Percentiles rank a stretch among this genome's conserved stretches.
These are phyloP conservation scores for Cervus canadensis DNA, from an alignment of 2,113 vertebrate genomes.

Conservation along the genomic window DNA sequence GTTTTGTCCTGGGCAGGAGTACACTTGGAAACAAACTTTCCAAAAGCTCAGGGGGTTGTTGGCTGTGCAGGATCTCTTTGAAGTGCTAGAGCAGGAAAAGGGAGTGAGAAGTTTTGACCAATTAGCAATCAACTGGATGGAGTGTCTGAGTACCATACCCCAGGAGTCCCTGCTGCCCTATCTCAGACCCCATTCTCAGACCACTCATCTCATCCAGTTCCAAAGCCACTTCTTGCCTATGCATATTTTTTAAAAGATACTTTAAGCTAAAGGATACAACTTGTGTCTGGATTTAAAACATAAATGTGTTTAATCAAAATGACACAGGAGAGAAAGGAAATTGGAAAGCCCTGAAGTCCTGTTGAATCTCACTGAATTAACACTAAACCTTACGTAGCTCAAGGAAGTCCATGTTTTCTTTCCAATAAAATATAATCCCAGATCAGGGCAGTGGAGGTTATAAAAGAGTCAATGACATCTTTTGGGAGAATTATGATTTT, in stretches of 20 bases:
- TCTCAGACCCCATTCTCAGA: not conserved
- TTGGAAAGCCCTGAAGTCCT: not conserved
- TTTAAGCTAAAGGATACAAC: not conserved
- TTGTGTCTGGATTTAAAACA: not conserved
- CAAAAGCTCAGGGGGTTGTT: not conserved
- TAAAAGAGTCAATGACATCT: not conserved
- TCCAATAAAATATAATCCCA: not conserved
- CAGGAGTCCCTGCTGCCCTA: not conserved
- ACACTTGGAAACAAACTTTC: not conserved
- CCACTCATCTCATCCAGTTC: not conserved
- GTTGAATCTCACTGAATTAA: not conserved
- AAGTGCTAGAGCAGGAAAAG: not conserved
- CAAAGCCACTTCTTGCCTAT: not conserved
- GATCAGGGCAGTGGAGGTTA: not conserved
- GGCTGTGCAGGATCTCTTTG: not conserved
- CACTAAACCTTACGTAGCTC: not conserved
- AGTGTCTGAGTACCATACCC: not conserved
- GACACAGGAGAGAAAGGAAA: not conserved
- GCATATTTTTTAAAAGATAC: not conserved
- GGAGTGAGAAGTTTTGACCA: not conserved
- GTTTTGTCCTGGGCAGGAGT: not conserved
- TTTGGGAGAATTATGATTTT: not conserved
- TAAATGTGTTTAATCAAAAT: constrained; percentile 37
- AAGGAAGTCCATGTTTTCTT: not conserved
- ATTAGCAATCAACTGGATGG: not conserved